Evolutionary conservation across 2,888 invertebrate genomes (phyloP).

Genomic region (Mamestra brassicae): DNA sequence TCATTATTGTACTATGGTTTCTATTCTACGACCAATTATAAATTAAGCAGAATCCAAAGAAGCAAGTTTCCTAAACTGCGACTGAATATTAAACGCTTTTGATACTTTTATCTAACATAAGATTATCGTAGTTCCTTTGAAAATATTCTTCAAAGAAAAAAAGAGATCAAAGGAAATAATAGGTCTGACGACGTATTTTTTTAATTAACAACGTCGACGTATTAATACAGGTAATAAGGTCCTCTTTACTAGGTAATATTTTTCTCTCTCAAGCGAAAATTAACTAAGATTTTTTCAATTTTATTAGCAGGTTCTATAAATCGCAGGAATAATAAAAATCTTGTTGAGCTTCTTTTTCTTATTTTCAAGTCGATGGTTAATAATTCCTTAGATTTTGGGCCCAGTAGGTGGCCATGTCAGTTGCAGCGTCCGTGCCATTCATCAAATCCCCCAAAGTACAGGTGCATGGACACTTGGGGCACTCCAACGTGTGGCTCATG

Average conservation of each 20-base stretch:
- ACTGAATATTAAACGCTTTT: neutral
- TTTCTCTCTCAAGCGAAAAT: neutral
- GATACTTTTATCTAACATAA: slow-evolving; percentile 7
- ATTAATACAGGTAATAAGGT: slow-evolving; percentile 3
- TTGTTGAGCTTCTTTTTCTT: neutral
- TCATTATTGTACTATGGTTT: neutral
- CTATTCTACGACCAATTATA: neutral
- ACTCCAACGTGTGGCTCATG: no score
- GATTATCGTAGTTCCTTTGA: slow-evolving; percentile 14
- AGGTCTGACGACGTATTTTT: slow-evolving; percentile 17
- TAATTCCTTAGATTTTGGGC: no score
- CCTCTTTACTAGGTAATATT: neutral
- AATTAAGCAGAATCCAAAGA: neutral
- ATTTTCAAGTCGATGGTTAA: no score
- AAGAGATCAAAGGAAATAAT: slow-evolving; percentile 19
- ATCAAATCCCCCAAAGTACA: no score
- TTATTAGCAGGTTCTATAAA: neutral
- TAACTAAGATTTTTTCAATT: slow-evolving; percentile 12
- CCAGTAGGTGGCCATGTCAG: no score
- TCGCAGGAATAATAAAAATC: neutral
- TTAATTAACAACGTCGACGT: neutral
- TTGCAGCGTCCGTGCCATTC: no score
- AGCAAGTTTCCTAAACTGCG: neutral
- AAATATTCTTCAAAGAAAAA: neutral
- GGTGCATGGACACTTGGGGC: no score